Base-by-base conservation (phyloP, 2,797 vertebrate genomes). In the Squalus acanthias region DNA sequence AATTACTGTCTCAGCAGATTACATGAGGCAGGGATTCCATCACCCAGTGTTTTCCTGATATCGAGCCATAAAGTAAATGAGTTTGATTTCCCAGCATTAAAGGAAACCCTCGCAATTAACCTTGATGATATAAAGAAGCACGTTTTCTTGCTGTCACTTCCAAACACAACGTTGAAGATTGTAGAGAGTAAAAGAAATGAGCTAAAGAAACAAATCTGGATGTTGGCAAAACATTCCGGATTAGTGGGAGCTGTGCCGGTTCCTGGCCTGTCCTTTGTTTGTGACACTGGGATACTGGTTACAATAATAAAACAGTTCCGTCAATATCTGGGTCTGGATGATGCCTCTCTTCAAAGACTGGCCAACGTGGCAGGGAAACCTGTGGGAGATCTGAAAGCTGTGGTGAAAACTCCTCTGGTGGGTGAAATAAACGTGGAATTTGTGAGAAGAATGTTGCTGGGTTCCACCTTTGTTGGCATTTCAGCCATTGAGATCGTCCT, bases 401-500 rank as follows among this genome's bases (percentile, higher is more conserved):
- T 15, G 92, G 87, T 67, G 26, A 96, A 88, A 95, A 96, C 96
- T n/a, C 63, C 72, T 0, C 17, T 88, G 69, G 60, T 50, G 20
- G 2, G 12, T 88, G n/a, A 96, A 12, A 88, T 96, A 67, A 76
- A 33, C 13, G 74, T 82, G 50, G 53, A 96, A 15, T 57, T 57
- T 2, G 57, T 88, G 13, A 22, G 0, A 8, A 96, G 3, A 1
- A 70, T 46, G 96, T 22, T 12, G 1, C 15, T 1, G 10, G 72
- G 26, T 0, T 57, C 33, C 0, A 9, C 0, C 15, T 10, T 79
- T 7, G 5, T 2, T 4, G 2, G 5, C 57, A 69, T 0, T 15
- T 82, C 82, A 0, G 1, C 96, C 0, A 1, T 5, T 0, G 96
- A 96, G 39, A 17, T 29, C 0, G 9, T 0, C 0, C 0, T 0